Percentiles rank a stretch among this genome's conserved stretches.
phyloP scores from a whole-genome alignment of 2,113 vertebrate genomes.

The Acrocephalus kingi region DNA sequence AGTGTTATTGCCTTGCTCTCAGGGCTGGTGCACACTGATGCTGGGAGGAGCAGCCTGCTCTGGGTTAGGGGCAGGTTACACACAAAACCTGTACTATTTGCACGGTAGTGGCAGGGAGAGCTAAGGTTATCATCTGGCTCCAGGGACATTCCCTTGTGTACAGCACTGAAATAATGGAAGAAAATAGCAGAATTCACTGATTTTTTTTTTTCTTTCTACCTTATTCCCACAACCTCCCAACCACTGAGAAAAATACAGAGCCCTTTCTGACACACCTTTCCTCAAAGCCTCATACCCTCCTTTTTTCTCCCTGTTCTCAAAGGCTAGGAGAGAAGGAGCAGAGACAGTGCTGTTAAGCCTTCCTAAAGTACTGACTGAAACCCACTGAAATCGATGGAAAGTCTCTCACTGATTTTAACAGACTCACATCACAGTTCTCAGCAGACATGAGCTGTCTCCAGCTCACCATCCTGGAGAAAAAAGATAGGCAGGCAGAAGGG shows the following conservation, averaged over 20 bases:
- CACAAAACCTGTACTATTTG: neutral
- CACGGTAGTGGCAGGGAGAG: rapidly evolving
- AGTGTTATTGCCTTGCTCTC: neutral
- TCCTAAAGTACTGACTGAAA: neutral
- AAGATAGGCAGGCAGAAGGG: neutral
- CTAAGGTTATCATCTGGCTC: neutral
- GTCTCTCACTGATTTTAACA: neutral
- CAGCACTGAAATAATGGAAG: neutral
- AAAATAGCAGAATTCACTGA: neutral
- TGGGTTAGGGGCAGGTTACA: neutral
- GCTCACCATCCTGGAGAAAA: neutral
- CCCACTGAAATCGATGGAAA: neutral
- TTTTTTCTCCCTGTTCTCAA: neutral
- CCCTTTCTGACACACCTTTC: neutral
- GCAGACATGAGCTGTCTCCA: neutral
- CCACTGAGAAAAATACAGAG: neutral
- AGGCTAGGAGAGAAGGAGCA: neutral
- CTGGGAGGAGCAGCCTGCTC: neutral
- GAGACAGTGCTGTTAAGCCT: neutral
- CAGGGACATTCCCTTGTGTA: neutral
- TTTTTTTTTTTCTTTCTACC: neutral
- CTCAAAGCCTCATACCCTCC: neutral
- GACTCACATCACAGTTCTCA: neutral
- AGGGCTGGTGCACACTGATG: neutral
- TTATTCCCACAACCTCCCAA: neutral